These are phyloP conservation scores for Aspidapion aeneum DNA, from an alignment of 2,888 invertebrate genomes.

Conservation along the genomic window DNA sequence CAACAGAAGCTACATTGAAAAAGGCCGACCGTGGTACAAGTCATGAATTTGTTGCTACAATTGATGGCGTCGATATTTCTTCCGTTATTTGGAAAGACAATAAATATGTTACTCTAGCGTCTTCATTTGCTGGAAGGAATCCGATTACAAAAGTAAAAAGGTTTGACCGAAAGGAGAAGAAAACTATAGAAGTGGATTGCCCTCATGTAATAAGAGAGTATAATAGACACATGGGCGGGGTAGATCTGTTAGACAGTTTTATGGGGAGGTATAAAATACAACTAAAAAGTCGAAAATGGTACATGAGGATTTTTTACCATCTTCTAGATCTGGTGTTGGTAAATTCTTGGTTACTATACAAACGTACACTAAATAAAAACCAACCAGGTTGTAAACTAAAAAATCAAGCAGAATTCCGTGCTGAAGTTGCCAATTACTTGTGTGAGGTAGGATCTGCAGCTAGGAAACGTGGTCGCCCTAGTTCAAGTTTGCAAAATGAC, in stretches of 20 bases:
- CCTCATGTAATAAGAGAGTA: background rate
- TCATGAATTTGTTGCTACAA: background rate
- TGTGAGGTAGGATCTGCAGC: no score
- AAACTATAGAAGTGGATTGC: background rate
- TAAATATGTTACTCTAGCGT: constrained; percentile 6
- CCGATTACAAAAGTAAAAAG: constrained; percentile 4
- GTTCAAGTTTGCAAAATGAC: no score
- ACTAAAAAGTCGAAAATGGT: constrained; percentile 1
- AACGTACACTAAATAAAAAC: no score
- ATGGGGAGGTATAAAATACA: constrained; percentile 12
- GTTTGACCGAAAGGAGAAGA: background rate
- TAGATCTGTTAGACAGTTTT: constrained; percentile 12
- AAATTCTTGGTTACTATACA: background rate
- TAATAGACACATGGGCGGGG: constrained; percentile 12
- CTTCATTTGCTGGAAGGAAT: constrained; percentile 7
- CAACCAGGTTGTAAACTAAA: no score
- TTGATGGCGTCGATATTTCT: background rate
- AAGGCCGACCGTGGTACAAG: background rate
- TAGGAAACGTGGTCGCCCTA: no score
- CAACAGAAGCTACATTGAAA: background rate
- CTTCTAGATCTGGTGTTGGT: background rate
- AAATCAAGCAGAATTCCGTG: no score
- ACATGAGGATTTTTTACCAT: background rate
- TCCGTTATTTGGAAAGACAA: constrained; percentile 11
- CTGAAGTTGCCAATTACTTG: no score